Percentiles rank a stretch among this genome's conserved stretches.
phyloP scores from a whole-genome alignment of 2,888 invertebrate species.

The Alviniconcha strummeri region DNA sequence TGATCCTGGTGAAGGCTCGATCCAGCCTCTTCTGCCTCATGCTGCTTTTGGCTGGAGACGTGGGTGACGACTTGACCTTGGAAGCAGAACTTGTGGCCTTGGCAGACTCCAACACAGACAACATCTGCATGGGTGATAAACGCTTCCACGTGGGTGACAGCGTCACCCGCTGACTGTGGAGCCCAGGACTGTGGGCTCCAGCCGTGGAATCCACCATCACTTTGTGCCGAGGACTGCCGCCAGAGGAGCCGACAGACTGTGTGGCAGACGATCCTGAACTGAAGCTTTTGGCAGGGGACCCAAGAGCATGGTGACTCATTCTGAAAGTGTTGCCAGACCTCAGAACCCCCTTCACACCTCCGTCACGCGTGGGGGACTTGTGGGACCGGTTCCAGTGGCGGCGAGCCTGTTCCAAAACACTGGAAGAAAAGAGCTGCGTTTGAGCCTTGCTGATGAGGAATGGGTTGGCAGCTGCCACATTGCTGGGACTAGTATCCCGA shows the following conservation, averaged over 20 bases:
- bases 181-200: too few species aligned
- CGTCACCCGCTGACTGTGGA: too few species aligned
- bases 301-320: not conserved
- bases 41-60: not conserved
- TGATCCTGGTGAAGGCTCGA: not conserved
- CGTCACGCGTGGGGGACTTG: not conserved
- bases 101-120: conserved; percentile 29
- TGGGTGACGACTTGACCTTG: not conserved
- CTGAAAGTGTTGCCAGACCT: conserved; percentile 2
- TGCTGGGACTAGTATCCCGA: not conserved
- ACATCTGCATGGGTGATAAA: conserved; percentile 29
- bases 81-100: not conserved
- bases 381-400: not conserved
- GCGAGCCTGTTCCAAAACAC: conserved; percentile 11
- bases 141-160: not conserved
- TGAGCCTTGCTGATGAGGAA: conserved; percentile 27
- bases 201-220: not conserved
- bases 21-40: not conserved
- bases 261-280: too few species aligned
- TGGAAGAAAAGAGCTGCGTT: conserved; percentile 19
- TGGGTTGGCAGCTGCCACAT: not conserved
- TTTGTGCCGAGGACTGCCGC: not conserved
- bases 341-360: not conserved
- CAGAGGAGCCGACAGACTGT: too few species aligned
- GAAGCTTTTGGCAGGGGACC: too few species aligned